Evolutionary conservation across 2,113 vertebrate genomes (phyloP), one percentile per base, ranked within the genome.

Genomic region (Epinephelus cyanopodus): DNA sequence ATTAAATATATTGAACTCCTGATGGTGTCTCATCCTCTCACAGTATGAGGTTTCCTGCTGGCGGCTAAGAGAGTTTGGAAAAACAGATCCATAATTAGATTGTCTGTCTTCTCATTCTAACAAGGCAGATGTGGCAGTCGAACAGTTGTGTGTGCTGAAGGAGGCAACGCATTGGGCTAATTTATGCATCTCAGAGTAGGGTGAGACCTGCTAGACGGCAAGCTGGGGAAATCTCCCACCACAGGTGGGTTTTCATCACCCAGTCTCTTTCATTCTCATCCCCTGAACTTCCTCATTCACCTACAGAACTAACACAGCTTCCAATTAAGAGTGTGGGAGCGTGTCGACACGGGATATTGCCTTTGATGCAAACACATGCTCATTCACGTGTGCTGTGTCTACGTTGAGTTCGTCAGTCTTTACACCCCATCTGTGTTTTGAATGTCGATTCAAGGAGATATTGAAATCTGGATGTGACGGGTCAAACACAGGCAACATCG

Each of bases 211-310:
- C 45, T 53, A 67, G 65, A 79, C 6, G 6, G 74, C 79, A 74
- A 72, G 79, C 70, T 81, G 81, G 61, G 80, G 76, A 82, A 87
- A 92, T 88, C 84, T 92, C 72, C 79, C 65, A 54, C 57, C 67
- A 79, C 88, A 92, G 86, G 87, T 91, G 82, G 79, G 84, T 84
- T 85, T 81, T 87, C 86, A 93, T 94, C 91, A 94, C 25, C 75
- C 71, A 94, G 92, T 94, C 94, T 90, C 90, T 95, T 95, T 93
- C 88, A 94, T 92, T 92, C 81, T 85, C 57, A 68, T 65, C 42
- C 79, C 78, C 17, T 83, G 69, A 84, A 84, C 39, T 63, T 82
- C 68, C 61, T 61, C 68, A 67, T 61, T 89, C 88, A 87, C 88
- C 85, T 73, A 65, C 79, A 69, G 79, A 27, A 66, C 61, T 18